phyloP scores from a whole-genome alignment of 2,888 invertebrate species.

The Neoscelio sp. region DNA sequence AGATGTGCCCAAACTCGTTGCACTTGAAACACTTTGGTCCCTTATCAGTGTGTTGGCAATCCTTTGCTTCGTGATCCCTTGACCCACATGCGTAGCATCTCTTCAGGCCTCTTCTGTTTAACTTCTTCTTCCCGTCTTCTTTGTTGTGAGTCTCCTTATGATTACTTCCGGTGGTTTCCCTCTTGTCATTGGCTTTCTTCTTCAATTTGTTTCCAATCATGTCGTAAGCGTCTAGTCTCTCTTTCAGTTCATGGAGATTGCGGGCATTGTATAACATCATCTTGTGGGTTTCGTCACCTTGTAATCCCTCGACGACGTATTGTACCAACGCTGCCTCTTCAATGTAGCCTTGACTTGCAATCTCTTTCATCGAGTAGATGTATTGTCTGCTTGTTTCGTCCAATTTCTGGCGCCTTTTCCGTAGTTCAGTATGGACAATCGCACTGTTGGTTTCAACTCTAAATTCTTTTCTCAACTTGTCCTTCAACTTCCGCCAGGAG shows the following conservation, averaged over 20 bases:
- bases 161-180: no score
- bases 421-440: constrained; percentile 53
- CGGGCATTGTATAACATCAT: constrained; percentile 34
- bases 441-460: constrained; percentile 58
- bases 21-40: no score
- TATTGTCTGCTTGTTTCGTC: constrained; percentile 62
- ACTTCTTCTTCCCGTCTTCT: no score
- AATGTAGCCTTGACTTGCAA: constrained; percentile 60
- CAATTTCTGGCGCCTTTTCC: constrained; percentile 32
- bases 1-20: no score
- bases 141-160: no score
- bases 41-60: no score
- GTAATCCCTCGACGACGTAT: constrained; percentile 65
- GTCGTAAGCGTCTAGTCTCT: constrained; percentile 58
- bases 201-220: no score
- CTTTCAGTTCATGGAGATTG: constrained; percentile 46
- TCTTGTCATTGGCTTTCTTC: no score
- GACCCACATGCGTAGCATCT: no score
- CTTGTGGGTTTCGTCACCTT: constrained; percentile 63
- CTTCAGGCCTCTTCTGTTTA: no score
- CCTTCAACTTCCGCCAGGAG: constrained; percentile 53
- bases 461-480: constrained; percentile 59
- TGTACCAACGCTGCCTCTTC: constrained; percentile 67
- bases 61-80: no score
- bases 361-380: constrained; percentile 65